Evolutionary conservation across 2,797 vertebrate genomes (phyloP).

Genomic region (Manis pentadactyla): DNA sequence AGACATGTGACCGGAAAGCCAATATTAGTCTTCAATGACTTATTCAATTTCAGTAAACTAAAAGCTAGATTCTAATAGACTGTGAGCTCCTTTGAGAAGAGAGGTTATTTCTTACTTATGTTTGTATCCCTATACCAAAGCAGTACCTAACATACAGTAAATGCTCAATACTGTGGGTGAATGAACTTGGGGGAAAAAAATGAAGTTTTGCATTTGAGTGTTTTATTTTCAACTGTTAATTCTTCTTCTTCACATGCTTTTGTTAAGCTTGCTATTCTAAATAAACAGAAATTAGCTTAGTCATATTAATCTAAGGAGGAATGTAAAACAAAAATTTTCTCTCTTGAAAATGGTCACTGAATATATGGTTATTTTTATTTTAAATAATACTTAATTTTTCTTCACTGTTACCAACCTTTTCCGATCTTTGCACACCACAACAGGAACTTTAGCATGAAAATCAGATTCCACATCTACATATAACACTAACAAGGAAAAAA

Average conservation of each 20-base stretch:
- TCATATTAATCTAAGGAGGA: slow-evolving; percentile 45
- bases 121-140: slow-evolving; percentile 21
- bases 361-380: background rate
- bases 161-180: slow-evolving; percentile 6
- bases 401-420: slow-evolving; percentile 89
- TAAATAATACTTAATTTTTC: slow-evolving; percentile 27
- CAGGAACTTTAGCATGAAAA: slow-evolving; percentile 99
- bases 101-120: background rate
- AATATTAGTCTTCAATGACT: slow-evolving; percentile 29
- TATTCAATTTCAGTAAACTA: slow-evolving; percentile 43
- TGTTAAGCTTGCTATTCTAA: slow-evolving; percentile 41
- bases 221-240: background rate
- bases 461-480: slow-evolving; percentile 97
- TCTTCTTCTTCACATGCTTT: slow-evolving; percentile 48
- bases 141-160: slow-evolving; percentile 26
- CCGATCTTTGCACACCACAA: slow-evolving; percentile 95
- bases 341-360: background rate
- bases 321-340: slow-evolving; percentile 45
- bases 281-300: slow-evolving; percentile 20
- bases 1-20: slow-evolving; percentile 25
- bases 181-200: slow-evolving; percentile 39
- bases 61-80: slow-evolving; percentile 51
- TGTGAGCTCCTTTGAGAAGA: background rate
- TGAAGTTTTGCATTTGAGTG: background rate
- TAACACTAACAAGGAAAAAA: slow-evolving; percentile 86